A percentile compares a stretch with the other conserved stretches of the same genome.
These are phyloP conservation scores for Bufo bufo DNA, from an alignment of 2,113 vertebrate species.

Conservation along the genomic window DNA sequence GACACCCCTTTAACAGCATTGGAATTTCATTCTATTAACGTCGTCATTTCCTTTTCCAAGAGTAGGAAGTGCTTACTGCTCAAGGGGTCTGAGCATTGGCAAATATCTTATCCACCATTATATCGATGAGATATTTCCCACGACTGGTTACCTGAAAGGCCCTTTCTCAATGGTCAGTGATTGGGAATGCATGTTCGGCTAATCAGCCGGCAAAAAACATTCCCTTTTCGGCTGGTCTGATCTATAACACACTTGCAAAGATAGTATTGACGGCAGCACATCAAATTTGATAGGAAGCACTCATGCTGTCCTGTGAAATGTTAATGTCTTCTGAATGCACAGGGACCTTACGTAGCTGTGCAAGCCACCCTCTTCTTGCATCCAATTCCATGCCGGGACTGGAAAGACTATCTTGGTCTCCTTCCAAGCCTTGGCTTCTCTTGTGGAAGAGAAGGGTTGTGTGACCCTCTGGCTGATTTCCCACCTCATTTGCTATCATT, in stretches of 20 bases:
- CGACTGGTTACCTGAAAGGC: not conserved
- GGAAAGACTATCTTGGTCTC: not conserved
- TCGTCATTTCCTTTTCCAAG: not conserved
- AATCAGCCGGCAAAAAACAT: no score
- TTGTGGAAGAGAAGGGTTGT: not conserved
- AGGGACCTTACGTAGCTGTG: not conserved
- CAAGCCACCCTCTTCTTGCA: not conserved
- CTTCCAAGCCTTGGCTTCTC: not conserved
- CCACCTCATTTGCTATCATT: not conserved
- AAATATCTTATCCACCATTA: not conserved
- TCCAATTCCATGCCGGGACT: not conserved
- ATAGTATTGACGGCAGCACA: no score
- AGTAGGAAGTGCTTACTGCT: not conserved
- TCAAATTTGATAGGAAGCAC: no score
- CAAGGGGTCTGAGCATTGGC: not conserved
- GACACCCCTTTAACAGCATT: not conserved
- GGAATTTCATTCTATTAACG: not conserved
- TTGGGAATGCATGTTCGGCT: no score
- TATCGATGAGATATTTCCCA: not conserved
- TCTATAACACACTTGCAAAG: no score
- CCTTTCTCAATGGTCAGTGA: no score
- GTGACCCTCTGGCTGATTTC: slow-evolving; percentile 11
- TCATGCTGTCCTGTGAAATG: not conserved
- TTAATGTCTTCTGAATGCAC: not conserved
- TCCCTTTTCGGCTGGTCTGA: no score